A percentile compares a stretch with the other conserved stretches of the same genome.
phyloP scores from a whole-genome alignment of 2,797 vertebrate species.

The Alauda arvensis region DNA sequence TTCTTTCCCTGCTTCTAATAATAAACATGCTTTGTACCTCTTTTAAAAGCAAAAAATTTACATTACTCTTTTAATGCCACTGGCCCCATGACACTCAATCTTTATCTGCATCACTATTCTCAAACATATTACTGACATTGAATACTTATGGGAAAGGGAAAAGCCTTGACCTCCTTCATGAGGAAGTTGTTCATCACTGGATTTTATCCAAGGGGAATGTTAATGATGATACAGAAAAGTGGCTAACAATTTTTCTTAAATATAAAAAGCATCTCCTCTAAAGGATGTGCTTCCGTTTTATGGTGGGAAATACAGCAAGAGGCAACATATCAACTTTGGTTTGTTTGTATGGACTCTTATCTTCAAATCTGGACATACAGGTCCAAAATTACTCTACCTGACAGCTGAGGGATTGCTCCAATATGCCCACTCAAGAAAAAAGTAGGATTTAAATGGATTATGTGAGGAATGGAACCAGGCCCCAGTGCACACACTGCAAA shows the following conservation, averaged over 20 bases:
- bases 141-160: conserved; percentile 49
- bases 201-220: conserved; percentile 55
- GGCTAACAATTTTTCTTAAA: conserved; percentile 58
- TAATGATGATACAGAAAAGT: conserved; percentile 60
- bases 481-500: neutral
- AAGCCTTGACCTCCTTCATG: conserved; percentile 53
- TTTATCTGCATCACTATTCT: conserved; percentile 27
- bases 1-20: neutral
- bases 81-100: conserved; percentile 5
- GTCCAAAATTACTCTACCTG: neutral
- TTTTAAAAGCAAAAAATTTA: conserved; percentile 28
- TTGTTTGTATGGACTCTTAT: conserved; percentile 31
- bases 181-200: conserved; percentile 75
- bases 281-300: conserved; percentile 52
- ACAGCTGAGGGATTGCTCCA: neutral
- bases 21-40: neutral
- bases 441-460: neutral
- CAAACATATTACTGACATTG: conserved; percentile 47
- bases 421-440: neutral
- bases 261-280: conserved; percentile 51
- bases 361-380: neutral
- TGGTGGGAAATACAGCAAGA: conserved; percentile 63
- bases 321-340: conserved; percentile 1
- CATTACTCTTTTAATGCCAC: neutral
- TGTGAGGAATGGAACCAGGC: neutral